Evolutionary conservation across 2,797 vertebrate species (phyloP), one percentile per base, ranked within the genome.

Genomic region (Phalanger gymnotis): DNA sequence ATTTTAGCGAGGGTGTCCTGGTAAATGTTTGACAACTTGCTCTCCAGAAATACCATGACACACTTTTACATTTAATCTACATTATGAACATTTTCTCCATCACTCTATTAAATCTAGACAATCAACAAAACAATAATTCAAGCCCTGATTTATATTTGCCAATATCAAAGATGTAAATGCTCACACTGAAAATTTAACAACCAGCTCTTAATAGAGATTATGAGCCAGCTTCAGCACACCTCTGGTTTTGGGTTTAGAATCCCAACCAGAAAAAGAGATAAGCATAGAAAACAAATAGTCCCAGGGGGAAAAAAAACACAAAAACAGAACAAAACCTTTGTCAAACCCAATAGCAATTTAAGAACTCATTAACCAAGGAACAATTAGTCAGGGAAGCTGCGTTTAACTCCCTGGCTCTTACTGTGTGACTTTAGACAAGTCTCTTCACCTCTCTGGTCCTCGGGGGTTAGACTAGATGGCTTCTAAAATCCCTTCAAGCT

Each of bases 281-380:
- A 81, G 10, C 58, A 93, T 53, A 92, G 94, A 92, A 95, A 97
- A 94, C 93, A 96, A 97, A 95, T 94, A 96, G 95, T 95, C 92
- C 95, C 10, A 94, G 94, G 12, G 11, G 30, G 11, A 12, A 31
- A 58, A 58, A 58, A 58, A 31, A 31, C 1, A 11, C 3, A 56
- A 56, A 27, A n/a, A n/a, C n/a, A n/a, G n/a, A n/a, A n/a, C n/a
- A 96, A 97, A 97, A 90, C 40, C 87, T 90, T 94, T 92, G 93
- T 92, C 57, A n/a, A 10, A 30, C 92, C 94, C 89, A 55, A 95
- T 95, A 92, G 92, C 94, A 96, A 97, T 90, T 91, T 95, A 96
- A 96, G 92, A 95, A 90, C 58, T 97, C 95, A 91, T 97, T 94
- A 96, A 92, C 66, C 90, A 47, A 56, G 91, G 91, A 96, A 92